Percentiles rank a stretch among this genome's conserved stretches.
Conservation (phyloP, 1,140 invertebrate species). For the Cyphomyrmex costatus region DNA sequence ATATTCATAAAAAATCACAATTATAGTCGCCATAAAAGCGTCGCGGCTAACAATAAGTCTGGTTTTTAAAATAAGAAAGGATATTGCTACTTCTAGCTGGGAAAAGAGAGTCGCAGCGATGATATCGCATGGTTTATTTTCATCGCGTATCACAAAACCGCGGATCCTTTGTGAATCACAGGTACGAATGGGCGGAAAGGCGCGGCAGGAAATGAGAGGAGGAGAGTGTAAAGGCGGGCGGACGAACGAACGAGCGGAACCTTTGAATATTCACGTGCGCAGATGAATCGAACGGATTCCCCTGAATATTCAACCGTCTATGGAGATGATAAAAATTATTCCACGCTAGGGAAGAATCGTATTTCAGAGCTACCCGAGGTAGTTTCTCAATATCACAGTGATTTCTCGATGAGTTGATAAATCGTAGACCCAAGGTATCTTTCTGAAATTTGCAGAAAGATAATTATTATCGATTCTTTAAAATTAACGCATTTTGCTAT, state of each 20-base stretch:
- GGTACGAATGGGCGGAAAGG: constrained; percentile 60
- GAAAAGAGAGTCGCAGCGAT: constrained; percentile 11
- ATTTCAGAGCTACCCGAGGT: constrained; percentile 60
- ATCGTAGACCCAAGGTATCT: neutral
- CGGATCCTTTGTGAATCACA: constrained; percentile 58
- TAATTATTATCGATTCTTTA: constrained; percentile 49
- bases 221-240: constrained; percentile 63
- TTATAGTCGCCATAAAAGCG: neutral
- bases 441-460: constrained; percentile 28
- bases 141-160: constrained; percentile 50
- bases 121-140: constrained; percentile 53
- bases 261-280: constrained; percentile 78
- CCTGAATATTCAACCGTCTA: constrained; percentile 75
- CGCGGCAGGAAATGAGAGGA: constrained; percentile 64
- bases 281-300: constrained; percentile 77
- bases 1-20: neutral
- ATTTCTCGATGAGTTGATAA: constrained; percentile 67
- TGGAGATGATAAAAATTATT: constrained; percentile 75
- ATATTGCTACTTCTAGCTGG: neutral
- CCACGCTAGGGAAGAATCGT: constrained; percentile 49
- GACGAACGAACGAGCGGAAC: constrained; percentile 68
- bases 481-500: neutral
- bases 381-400: constrained; percentile 54
- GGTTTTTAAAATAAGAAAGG: constrained; percentile 8
- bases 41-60: neutral